Percentiles rank a stretch among this genome's conserved stretches.
phyloP scores from a whole-genome alignment of 35 echinoderm and acorn worm species.

The Hemicentrotus pulcherrimus region DNA sequence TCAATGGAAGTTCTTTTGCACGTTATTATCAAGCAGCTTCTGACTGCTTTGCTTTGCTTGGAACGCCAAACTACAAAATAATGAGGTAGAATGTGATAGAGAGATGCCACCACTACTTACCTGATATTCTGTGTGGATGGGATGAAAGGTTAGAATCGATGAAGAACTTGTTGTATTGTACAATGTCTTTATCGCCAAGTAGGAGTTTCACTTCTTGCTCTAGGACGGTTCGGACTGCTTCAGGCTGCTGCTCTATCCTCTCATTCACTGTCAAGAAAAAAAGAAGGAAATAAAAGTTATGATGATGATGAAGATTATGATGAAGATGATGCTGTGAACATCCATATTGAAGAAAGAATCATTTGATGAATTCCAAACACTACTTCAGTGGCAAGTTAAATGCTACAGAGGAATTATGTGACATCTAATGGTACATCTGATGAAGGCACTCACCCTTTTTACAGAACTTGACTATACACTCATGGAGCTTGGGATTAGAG shows the following conservation, averaged over 20 bases:
- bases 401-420: too few relatives aligned
- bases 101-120: constrained; percentile 44
- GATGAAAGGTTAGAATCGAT: constrained; percentile 63
- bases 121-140: constrained; percentile 69
- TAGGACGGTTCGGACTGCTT: constrained; percentile 63
- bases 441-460: constrained; percentile 67
- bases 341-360: too few relatives aligned
- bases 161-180: constrained; percentile 79
- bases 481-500: constrained; percentile 71
- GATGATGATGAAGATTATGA: too few relatives aligned
- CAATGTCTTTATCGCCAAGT: constrained; percentile 62
- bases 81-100: background rate
- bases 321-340: too few relatives aligned
- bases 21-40: too few relatives aligned
- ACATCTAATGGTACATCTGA: background rate
- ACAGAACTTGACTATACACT: constrained; percentile 77
- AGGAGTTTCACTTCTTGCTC: constrained; percentile 66
- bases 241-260: constrained; percentile 47
- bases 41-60: background rate
- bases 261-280: constrained; percentile 59
- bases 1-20: too few relatives aligned
- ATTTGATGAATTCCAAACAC: background rate
- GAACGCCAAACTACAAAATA: background rate
- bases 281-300: background rate
- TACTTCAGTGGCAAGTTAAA: background rate